These are phyloP conservation scores for Crypturellus tataupa DNA, from an alignment of 2,797 vertebrate species.

Conservation along the genomic window DNA sequence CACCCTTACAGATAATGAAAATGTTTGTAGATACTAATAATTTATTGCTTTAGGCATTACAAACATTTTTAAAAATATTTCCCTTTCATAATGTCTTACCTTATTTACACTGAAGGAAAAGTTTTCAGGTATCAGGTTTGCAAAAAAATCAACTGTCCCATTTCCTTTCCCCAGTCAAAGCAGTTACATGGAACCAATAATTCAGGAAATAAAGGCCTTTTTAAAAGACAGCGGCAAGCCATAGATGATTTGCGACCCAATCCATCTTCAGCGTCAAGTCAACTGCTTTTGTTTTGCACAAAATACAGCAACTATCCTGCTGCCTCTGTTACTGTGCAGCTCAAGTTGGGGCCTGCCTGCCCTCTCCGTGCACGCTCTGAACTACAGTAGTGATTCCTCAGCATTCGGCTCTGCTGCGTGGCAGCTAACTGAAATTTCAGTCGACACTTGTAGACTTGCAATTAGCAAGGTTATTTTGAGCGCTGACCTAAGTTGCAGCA, in stretches of 20 bases:
- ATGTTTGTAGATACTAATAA: not conserved
- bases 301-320: constrained; percentile 8
- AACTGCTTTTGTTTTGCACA: constrained; percentile 49
- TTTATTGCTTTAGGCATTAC: not conserved
- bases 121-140: constrained; percentile 27
- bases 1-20: not conserved
- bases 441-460: constrained; percentile 83
- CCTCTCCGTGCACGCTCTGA: constrained; percentile 43
- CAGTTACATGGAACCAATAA: constrained; percentile 16
- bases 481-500: constrained; percentile 86
- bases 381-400: constrained; percentile 75
- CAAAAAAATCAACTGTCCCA: constrained; percentile 35
- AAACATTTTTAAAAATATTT: constrained; percentile 18
- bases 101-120: constrained; percentile 54
- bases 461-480: constrained; percentile 91
- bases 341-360: constrained; percentile 60
- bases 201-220: constrained; percentile 38
- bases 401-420: constrained; percentile 65
- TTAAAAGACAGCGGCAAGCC: constrained; percentile 50
- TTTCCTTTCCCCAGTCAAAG: constrained; percentile 32
- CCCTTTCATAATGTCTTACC: constrained; percentile 71
- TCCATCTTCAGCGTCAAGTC: constrained; percentile 52
- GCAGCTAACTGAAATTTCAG: constrained; percentile 82
- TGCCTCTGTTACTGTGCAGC: constrained; percentile 37
- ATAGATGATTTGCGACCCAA: constrained; percentile 48